Evolutionary conservation across 1,140 invertebrate genomes (phyloP), one percentile per base, ranked within the genome.

Genomic region (Lordiphosa collinella): DNA sequence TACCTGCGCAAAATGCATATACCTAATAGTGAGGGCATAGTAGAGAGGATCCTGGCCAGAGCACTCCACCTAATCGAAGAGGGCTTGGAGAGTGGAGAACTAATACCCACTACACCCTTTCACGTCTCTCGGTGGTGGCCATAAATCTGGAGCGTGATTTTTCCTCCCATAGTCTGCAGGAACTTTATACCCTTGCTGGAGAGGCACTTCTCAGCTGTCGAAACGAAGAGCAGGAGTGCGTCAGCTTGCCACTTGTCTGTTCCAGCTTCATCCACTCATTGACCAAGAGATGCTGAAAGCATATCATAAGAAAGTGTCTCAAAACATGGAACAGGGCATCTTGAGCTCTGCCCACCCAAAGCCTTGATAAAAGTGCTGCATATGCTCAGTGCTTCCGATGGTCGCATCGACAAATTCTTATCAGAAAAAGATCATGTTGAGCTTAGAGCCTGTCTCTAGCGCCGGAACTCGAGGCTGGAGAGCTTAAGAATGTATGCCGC

Each of bases 331-430:
- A 4, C 14, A 12, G 4, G 54, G 59, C 1, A 43, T 51, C 6
- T 22, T 89, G 0, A 71, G 41, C 35, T 29, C 49, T 2, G 8
- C 41, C 72, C 65, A 1, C 73, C 66, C 4, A 82, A 70, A 31
- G 68, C 79, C 0, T 32, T 86, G 4, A 50, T 89, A 0, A 89
- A 89, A 18, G 40, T 86, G 10, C 31, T 89, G 5, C 71, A 89
- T 46, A 71, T 87, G 61, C 55, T 89, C 1, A 89, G 87, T 60
- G 34, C 72, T 41, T 65, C 79, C 41, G 36, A 0, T 89, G 88
- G 88, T 82, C 86, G 0, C 64, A 86, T 11, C 25, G 29, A 0
- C 79, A 89, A 44, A 68, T 29, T 4, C 8, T 86, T 0, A 88
- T 88, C 46, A 56, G 82, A 7, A 16, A 82, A 3, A n/a, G n/a